Evolutionary conservation across 1,140 invertebrate genomes (phyloP), one percentile per base, ranked within the genome.

Genomic region (Elymnias hypermnestra): DNA sequence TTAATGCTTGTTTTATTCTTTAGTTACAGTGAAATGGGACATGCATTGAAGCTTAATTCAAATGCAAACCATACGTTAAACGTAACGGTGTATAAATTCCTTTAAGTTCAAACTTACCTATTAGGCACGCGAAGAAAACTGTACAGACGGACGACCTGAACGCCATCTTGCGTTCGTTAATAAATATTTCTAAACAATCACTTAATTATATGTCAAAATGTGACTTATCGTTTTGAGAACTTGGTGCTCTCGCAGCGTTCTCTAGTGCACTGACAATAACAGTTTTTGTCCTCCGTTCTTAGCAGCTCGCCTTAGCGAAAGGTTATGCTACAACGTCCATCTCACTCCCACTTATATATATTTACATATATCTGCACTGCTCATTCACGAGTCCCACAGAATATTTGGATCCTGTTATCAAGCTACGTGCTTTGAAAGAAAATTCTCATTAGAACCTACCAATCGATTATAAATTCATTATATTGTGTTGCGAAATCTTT

Each of bases 211-310:
- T 63, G 63, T 73, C 71, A 82, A 70, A 65, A 59, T 52, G 63
- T 77, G 72, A 83, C 65, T 66, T 71, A 61, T 63, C 47, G 59
- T 65, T 71, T 59, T 63, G 46, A 57, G 48, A 60, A 51, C 62
- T 61, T 68, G 72, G 67, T 69, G 67, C 66, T 66, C 70, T 71
- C 65, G 46, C 75, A 74, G 62, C 73, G 64, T 66, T 69, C 77
- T 63, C 66, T 50, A 61, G 67, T 70, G 70, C 68, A 84, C 76
- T 83, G 78, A 73, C 60, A 63, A 72, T 64, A 74, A 71, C 66
- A 74, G 45, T 78, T 81, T 84, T 83, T 79, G 74, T 72, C 66
- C 61, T 64, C 69, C 61, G 65, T 71, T 75, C 74, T 77, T 84
- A 82, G 63, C 63, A 63, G 61, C 51, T 60, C 60, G 53, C 57